Percentiles rank a stretch among this genome's conserved stretches.
Evolutionary conservation across 2,888 invertebrate genomes (phyloP).

Genomic region (Ferrisia virgata): DNA sequence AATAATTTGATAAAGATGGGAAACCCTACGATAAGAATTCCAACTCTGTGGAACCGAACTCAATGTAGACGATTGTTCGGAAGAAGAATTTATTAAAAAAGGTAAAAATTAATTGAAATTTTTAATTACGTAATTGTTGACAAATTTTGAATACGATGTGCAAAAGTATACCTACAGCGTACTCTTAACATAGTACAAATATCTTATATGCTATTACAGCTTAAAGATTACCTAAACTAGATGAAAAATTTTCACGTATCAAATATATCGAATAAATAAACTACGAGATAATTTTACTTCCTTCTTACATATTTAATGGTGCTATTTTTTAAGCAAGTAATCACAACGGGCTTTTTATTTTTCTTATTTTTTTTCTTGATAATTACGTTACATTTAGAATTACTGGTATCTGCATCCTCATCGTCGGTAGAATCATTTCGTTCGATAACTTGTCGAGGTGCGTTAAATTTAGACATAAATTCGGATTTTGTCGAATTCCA

Average conservation of each 20-base stretch:
- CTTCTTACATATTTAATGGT: neutral
- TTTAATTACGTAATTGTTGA: neutral
- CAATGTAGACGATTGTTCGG: neutral
- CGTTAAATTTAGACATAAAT: neutral
- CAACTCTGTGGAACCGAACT: neutral
- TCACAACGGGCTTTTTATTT: neutral
- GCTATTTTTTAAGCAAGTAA: constrained; percentile 7
- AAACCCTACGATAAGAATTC: neutral
- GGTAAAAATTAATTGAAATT: neutral
- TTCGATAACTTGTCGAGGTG: neutral
- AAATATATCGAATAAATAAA: neutral
- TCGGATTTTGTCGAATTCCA: neutral
- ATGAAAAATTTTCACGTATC: neutral
- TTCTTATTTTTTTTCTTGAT: neutral
- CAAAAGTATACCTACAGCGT: neutral
- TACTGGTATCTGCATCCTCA: neutral
- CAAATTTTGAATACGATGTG: neutral
- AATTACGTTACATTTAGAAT: neutral
- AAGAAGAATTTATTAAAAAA: neutral
- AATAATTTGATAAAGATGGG: neutral
- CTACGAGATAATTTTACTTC: neutral
- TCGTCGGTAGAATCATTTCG: neutral
- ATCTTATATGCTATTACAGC: neutral
- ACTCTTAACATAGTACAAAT: neutral
- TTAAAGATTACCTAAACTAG: neutral